Conservation (phyloP, 1,140 invertebrate genomes). For the Hormaphis cornu region DNA sequence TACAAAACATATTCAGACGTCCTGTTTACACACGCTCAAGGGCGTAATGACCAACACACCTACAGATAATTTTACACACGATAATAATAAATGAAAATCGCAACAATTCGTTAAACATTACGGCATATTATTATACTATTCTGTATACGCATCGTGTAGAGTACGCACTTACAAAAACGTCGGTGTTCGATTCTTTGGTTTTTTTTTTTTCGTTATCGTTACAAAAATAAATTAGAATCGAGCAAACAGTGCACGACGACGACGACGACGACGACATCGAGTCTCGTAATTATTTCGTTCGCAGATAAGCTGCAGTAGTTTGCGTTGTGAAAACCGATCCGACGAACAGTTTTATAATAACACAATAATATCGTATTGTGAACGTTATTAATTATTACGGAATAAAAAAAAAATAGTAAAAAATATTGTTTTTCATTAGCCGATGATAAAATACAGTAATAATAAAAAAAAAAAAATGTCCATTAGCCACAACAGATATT, state of each 20-base stretch:
- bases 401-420: conserved; percentile 1
- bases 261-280: conserved; percentile 18
- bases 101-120: too few relatives aligned
- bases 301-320: conserved; percentile 18
- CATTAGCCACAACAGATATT: conserved; percentile 10
- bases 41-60: too few relatives aligned
- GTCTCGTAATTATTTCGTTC: conserved; percentile 8
- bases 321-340: conserved; percentile 6
- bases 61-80: too few relatives aligned
- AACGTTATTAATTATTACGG: not conserved
- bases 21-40: too few relatives aligned
- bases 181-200: not conserved
- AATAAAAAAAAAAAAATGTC: not conserved
- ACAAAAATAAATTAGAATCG: conserved; percentile 10
- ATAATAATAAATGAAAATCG: too few relatives aligned
- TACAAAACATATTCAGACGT: too few relatives aligned
- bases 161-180: not conserved
- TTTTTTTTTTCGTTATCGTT: conserved; percentile 4
- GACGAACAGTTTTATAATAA: conserved; percentile 12
- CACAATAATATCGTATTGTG: not conserved
- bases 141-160: not conserved
- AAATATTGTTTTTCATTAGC: too few relatives aligned
- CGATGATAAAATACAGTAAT: not conserved
- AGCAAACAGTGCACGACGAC: conserved; percentile 16
- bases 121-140: too few relatives aligned